Evolutionary conservation across 2,113 vertebrate species (phyloP).

Genomic region (Corvus moneduloides): DNA sequence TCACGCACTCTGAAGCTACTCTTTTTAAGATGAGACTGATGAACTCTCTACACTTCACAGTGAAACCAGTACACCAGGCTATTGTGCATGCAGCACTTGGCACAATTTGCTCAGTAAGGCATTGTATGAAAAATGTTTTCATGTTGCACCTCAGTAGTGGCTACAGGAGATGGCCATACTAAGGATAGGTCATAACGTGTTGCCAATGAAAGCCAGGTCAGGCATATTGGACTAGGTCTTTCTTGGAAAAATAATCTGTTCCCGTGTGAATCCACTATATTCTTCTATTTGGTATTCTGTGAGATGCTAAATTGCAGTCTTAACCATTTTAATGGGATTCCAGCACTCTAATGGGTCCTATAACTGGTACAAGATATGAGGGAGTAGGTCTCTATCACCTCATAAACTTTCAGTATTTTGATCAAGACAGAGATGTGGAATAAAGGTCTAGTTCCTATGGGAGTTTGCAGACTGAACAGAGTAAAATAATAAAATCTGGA

Average conservation of each 20-base stretch:
- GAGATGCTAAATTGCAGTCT: not conserved
- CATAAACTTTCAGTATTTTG: not conserved
- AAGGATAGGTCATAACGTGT: rapidly evolving
- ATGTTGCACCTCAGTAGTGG: not conserved
- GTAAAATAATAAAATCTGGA: not conserved
- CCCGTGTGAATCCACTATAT: not conserved
- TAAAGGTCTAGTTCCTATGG: not conserved
- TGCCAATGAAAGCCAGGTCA: not conserved
- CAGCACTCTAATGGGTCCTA: not conserved
- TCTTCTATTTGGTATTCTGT: not conserved
- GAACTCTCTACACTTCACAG: not conserved
- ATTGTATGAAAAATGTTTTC: not conserved
- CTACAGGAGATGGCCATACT: not conserved
- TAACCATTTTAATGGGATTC: not conserved
- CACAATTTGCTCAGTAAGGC: not conserved
- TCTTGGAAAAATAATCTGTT: not conserved
- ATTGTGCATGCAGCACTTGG: not conserved
- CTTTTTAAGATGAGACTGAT: not conserved
- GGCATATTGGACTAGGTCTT: not conserved
- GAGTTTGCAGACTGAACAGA: not conserved
- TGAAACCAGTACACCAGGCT: not conserved
- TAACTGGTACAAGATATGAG: not conserved
- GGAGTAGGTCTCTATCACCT: not conserved
- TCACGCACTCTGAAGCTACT: not conserved
- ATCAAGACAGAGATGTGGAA: not conserved